A percentile compares a stretch with the other conserved stretches of the same genome.
Evolutionary conservation across 2,113 vertebrate species (phyloP).

Genomic region (Ptilorrhoa leucosticta): DNA sequence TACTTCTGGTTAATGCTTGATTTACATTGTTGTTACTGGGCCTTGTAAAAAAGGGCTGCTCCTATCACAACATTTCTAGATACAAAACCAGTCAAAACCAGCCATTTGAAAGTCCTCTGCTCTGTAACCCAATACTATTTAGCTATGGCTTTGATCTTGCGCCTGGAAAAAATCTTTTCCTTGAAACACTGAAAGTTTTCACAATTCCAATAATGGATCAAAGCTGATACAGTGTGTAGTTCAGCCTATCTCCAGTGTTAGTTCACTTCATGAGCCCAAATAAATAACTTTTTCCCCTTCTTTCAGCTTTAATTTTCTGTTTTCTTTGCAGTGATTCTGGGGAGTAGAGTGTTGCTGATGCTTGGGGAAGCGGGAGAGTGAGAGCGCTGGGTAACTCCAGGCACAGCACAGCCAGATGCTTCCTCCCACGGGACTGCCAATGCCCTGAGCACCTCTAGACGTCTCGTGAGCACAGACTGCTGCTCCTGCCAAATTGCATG

Average conservation of each 20-base stretch:
- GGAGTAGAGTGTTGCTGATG: background rate
- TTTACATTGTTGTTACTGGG: conserved; percentile 38
- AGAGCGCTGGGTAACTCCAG: background rate
- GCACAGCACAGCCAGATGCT: background rate
- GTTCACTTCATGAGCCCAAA: background rate
- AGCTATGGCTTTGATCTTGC: conserved; percentile 58
- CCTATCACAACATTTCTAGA: conserved; percentile 60
- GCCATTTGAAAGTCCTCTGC: conserved; percentile 41
- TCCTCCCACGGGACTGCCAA: conserved; percentile 19
- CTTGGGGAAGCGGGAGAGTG: background rate
- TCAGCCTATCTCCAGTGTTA: background rate
- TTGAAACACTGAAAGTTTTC: conserved; percentile 56
- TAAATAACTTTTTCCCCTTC: background rate
- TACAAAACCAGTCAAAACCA: conserved; percentile 46
- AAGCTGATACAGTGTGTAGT: conserved; percentile 8
- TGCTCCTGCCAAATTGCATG: conserved; percentile 35
- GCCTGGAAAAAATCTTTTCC: conserved; percentile 63
- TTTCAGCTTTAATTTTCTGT: background rate
- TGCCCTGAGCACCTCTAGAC: conserved; percentile 37
- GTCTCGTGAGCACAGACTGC: conserved; percentile 33
- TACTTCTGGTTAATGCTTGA: conserved; percentile 51
- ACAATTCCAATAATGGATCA: conserved; percentile 37
- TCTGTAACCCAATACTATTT: conserved; percentile 52
- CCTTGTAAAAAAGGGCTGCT: conserved; percentile 36
- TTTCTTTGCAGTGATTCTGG: conserved; percentile 20